A percentile compares a stretch with the other conserved stretches of the same genome.
Conservation (phyloP, 2,888 invertebrate genomes). For the Congeria kusceri region DNA sequence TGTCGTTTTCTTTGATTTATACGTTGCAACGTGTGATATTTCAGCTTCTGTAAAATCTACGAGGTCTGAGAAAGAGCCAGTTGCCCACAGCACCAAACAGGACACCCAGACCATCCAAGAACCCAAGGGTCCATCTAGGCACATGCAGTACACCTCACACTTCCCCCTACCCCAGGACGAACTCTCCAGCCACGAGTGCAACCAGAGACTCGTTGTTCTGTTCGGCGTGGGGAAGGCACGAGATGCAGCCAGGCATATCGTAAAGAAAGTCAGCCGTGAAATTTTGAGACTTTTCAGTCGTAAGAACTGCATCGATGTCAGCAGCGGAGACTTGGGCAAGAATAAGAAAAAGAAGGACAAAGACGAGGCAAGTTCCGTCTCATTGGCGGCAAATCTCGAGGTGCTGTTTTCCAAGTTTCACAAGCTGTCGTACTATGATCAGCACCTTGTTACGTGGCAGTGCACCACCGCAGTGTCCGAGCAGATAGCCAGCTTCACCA, state of each 20-base stretch:
- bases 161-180: constrained; percentile 96
- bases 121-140: constrained; percentile 80
- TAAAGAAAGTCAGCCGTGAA: constrained; percentile 98
- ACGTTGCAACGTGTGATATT: constrained; percentile 76
- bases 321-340: constrained; percentile 88
- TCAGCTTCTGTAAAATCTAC: constrained; percentile 85
- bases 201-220: constrained; percentile 96
- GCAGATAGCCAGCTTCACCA: constrained; percentile 94
- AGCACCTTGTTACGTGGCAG: constrained; percentile 97
- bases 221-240: constrained; percentile 97
- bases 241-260: constrained; percentile 96
- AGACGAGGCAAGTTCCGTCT: constrained; percentile 58
- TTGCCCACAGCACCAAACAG: constrained; percentile 85
- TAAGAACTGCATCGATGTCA: constrained; percentile 98
- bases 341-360: constrained; percentile 83
- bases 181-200: constrained; percentile 94
- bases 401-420: constrained; percentile 91
- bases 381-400: constrained; percentile 88
- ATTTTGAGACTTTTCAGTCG: constrained; percentile 98
- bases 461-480: constrained; percentile 96
- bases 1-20: too few relatives aligned
- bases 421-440: constrained; percentile 97
- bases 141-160: constrained; percentile 93
- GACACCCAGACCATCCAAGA: constrained; percentile 63
- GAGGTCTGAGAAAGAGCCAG: constrained; percentile 82